phyloP scores from a whole-genome alignment of 37 sponge, comb jelly and placozoan genomes.

The Chondrilla cf. caribensis region DNA sequence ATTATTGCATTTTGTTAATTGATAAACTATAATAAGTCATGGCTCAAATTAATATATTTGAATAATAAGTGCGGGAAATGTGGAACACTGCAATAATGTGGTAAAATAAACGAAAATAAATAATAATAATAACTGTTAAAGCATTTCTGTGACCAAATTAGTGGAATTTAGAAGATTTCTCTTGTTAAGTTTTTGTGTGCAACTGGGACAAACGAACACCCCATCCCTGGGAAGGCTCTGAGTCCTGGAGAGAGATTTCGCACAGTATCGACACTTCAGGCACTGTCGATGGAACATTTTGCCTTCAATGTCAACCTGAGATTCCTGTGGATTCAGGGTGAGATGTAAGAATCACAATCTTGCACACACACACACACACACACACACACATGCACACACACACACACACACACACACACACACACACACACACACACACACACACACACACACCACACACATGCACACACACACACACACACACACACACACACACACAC shows the following conservation, averaged over 20 bases:
- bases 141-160: neutral
- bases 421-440: slow-evolving; percentile 10
- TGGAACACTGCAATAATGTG: neutral
- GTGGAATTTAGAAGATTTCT: neutral
- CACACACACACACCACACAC: slow-evolving; percentile 19
- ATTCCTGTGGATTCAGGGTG: neutral
- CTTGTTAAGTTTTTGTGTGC: neutral
- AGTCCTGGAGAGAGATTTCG: neutral
- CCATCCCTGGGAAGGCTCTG: neutral
- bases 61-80: no score
- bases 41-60: no score
- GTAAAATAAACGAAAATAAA: neutral
- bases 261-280: neutral
- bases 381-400: neutral
- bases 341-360: neutral
- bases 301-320: neutral
- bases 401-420: slow-evolving; percentile 9
- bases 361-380: neutral
- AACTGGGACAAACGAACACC: neutral
- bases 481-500: slow-evolving; percentile 2
- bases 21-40: no score
- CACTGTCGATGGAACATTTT: neutral
- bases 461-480: neutral
- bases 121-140: neutral
- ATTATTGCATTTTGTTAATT: no score